Percentiles rank a stretch among this genome's conserved stretches.
phyloP scores from a whole-genome alignment of 1,140 invertebrate genomes.

The Neodiprion lecontei region DNA sequence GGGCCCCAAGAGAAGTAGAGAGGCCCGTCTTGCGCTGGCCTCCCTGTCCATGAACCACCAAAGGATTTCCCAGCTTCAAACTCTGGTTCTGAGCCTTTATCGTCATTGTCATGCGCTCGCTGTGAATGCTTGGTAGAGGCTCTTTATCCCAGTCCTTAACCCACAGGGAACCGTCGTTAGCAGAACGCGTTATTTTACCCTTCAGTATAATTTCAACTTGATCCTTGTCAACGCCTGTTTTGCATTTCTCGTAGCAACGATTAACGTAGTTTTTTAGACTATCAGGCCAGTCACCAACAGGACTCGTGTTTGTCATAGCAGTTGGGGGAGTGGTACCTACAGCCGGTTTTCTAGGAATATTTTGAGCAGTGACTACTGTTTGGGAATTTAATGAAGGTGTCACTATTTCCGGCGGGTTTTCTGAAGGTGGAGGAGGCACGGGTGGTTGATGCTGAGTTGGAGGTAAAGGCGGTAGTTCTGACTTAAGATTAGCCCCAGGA shows the following conservation, averaged over 20 bases:
- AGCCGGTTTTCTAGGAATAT: slow-evolving; percentile 38
- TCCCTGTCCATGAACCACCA: slow-evolving; percentile 38
- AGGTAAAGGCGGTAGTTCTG: slow-evolving; percentile 64
- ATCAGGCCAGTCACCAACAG: slow-evolving; percentile 72
- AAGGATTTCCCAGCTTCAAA: slow-evolving; percentile 39
- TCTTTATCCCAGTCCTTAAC: slow-evolving; percentile 92
- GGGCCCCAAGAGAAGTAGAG: slow-evolving; percentile 63
- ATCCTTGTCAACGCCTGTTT: slow-evolving; percentile 87
- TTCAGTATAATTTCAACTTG: slow-evolving; percentile 93
- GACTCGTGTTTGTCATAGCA: slow-evolving; percentile 43
- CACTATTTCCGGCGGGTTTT: slow-evolving; percentile 36
- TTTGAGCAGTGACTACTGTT: slow-evolving; percentile 48
- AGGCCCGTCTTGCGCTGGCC: slow-evolving; percentile 57
- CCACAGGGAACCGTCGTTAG: slow-evolving; percentile 84
- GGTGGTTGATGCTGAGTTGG: slow-evolving; percentile 47
- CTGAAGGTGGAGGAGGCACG: slow-evolving; percentile 51
- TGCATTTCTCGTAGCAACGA: slow-evolving; percentile 89
- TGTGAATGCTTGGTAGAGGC: slow-evolving; percentile 84
- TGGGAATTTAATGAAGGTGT: not conserved
- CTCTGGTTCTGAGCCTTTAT: slow-evolving; percentile 52
- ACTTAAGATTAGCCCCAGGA: slow-evolving; percentile 39
- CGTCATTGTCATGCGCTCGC: slow-evolving; percentile 74
- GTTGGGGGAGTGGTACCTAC: slow-evolving; percentile 42
- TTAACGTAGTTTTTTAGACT: slow-evolving; percentile 86
- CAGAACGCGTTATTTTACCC: slow-evolving; percentile 88